These are phyloP conservation scores for Thalassophryne amazonica DNA, from an alignment of 2,797 vertebrate species.

Conservation along the genomic window DNA sequence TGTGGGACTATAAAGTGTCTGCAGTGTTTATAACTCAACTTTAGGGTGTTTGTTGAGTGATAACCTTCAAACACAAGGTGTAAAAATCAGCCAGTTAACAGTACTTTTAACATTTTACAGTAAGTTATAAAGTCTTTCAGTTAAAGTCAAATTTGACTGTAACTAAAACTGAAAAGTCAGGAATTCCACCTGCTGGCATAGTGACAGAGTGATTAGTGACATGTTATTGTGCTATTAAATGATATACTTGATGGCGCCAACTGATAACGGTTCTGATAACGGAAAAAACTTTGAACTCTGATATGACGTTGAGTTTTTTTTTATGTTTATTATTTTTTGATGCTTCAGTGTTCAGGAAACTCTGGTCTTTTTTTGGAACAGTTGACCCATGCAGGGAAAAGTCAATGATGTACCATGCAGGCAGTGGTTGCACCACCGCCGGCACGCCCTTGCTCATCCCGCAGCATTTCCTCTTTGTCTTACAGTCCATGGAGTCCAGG, in stretches of 20 bases:
- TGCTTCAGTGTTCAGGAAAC: neutral
- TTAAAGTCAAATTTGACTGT: neutral
- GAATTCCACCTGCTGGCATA: neutral
- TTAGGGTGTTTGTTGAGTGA: conserved; percentile 13
- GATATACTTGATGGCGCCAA: neutral
- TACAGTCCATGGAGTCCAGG: conserved; percentile 6
- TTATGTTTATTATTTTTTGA: neutral
- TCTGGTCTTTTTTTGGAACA: conserved; percentile 23
- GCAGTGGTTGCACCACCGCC: neutral
- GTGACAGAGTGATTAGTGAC: neutral
- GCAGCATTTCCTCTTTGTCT: conserved; percentile 32
- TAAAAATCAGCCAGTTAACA: neutral
- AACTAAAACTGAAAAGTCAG: neutral
- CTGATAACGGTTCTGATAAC: conserved; percentile 14
- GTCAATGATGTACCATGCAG: conserved; percentile 3
- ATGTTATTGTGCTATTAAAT: conserved; percentile 6
- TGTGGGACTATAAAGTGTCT: conserved; percentile 23
- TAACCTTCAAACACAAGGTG: conserved; percentile 20
- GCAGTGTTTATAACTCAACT: conserved; percentile 3
- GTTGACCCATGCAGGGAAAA: conserved; percentile 14
- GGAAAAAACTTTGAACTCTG: conserved; percentile 37
- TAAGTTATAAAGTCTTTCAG: neutral
- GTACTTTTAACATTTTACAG: neutral
- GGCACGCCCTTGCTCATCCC: conserved; percentile 23
- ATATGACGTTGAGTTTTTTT: conserved; percentile 1